A percentile compares a stretch with the other conserved stretches of the same genome.
phyloP scores from a whole-genome alignment of 2,113 vertebrate genomes.

The Phasianus colchicus region DNA sequence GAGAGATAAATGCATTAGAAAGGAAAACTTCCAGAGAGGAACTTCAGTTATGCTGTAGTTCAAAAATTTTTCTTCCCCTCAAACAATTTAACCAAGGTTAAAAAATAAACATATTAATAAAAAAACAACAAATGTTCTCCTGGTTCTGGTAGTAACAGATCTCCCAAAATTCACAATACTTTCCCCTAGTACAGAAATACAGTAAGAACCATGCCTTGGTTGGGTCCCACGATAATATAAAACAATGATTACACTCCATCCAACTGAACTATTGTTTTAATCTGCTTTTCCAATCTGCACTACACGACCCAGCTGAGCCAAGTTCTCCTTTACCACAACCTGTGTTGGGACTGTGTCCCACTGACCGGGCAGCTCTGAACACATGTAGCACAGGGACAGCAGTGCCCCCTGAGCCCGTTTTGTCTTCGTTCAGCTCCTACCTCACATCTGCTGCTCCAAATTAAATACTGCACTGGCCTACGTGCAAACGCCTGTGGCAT shows the following conservation, averaged over 20 bases:
- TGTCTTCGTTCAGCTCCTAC: background rate
- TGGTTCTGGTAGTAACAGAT: background rate
- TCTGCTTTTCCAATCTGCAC: constrained; percentile 37
- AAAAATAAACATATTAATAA: background rate
- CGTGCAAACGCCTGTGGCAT: background rate
- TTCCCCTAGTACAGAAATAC: background rate
- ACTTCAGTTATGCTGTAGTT: background rate
- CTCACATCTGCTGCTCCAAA: background rate
- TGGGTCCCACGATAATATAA: background rate
- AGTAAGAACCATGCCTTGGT: background rate
- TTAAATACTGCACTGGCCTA: rapidly evolving
- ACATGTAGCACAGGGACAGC: background rate
- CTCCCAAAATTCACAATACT: background rate
- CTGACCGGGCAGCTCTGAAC: background rate
- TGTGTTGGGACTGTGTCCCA: background rate
- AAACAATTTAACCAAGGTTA: background rate
- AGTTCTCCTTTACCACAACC: background rate
- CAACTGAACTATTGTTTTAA: background rate
- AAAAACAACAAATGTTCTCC: background rate
- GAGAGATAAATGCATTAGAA: background rate
- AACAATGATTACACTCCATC: background rate
- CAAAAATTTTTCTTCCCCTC: background rate
- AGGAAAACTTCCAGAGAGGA: background rate
- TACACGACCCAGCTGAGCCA: background rate
- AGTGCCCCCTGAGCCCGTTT: rapidly evolving